These are phyloP conservation scores for silkworm (Bombyx mori) DNA, from an alignment of 1,140 invertebrate species.

Conservation along the genomic window DNA sequence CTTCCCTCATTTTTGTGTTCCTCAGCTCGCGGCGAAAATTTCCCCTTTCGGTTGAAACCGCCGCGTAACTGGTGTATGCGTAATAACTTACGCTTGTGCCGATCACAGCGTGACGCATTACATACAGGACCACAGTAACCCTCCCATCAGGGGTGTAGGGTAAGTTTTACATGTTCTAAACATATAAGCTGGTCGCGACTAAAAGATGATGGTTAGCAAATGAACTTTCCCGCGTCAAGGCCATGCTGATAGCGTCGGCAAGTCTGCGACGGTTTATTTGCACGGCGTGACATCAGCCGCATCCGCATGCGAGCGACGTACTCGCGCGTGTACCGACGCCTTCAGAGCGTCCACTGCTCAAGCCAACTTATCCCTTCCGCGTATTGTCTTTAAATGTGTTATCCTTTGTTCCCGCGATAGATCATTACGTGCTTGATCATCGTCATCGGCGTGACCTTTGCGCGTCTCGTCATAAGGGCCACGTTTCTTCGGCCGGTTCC, in stretches of 20 bases:
- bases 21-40: constrained; percentile 37
- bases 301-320: constrained; percentile 42
- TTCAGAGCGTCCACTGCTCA: constrained; percentile 30
- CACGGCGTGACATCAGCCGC: constrained; percentile 35
- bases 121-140: constrained; percentile 9
- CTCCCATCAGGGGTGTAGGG: no score
- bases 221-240: constrained; percentile 24
- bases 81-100: constrained; percentile 31
- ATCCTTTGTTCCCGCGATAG: constrained; percentile 48
- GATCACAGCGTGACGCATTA: constrained; percentile 31
- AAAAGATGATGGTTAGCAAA: no score
- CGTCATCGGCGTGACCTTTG: constrained; percentile 30
- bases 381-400: constrained; percentile 57
- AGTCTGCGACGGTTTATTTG: constrained; percentile 48
- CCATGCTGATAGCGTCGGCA: constrained; percentile 39
- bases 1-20: constrained; percentile 36
- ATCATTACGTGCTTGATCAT: constrained; percentile 53
- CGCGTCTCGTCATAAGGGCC: constrained; percentile 33
- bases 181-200: no score
- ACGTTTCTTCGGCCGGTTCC: constrained; percentile 31
- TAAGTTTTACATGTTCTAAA: no score
- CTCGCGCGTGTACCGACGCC: constrained; percentile 36
- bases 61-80: constrained; percentile 32
- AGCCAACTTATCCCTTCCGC: constrained; percentile 51
- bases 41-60: constrained; percentile 33